Percentiles rank a stretch among this genome's conserved stretches.
These are phyloP conservation scores for Tretioscincus oriximinensis DNA, from an alignment of 2,113 vertebrate genomes.

Conservation along the genomic window DNA sequence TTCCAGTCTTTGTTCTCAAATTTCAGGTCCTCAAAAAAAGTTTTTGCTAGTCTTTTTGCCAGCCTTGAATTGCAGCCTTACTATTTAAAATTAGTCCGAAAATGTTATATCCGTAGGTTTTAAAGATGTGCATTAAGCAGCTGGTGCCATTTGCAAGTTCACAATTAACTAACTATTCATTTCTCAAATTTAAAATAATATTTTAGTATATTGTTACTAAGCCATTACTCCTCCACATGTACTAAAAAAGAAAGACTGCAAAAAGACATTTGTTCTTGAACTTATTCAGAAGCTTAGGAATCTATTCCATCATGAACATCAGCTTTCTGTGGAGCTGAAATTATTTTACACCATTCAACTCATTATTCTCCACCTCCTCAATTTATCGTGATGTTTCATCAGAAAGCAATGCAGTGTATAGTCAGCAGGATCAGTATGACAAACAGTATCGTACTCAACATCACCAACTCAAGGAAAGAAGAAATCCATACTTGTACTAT, in stretches of 20 bases:
- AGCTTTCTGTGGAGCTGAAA: slow-evolving; percentile 30
- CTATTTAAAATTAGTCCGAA: background rate
- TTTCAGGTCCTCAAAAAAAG: background rate
- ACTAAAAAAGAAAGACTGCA: slow-evolving; percentile 38
- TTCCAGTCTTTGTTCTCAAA: background rate
- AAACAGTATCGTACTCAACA: slow-evolving; percentile 14
- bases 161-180: slow-evolving; percentile 34
- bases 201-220: slow-evolving; percentile 20
- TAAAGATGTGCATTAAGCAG: background rate
- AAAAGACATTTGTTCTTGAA: slow-evolving; percentile 1
- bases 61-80: background rate
- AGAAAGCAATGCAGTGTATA: slow-evolving; percentile 3
- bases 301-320: slow-evolving; percentile 13
- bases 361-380: slow-evolving; percentile 26
- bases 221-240: slow-evolving; percentile 8
- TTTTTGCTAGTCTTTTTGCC: background rate
- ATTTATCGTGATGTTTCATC: slow-evolving; percentile 28
- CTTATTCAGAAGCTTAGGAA: slow-evolving; percentile 34
- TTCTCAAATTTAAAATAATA: slow-evolving; percentile 27
- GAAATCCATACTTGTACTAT: slow-evolving; percentile 19
- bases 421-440: slow-evolving; percentile 7
- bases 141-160: slow-evolving; percentile 1
- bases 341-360: slow-evolving; percentile 41
- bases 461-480: background rate
- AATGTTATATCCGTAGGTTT: background rate